Evolutionary conservation across 2,797 vertebrate genomes (phyloP).

Genomic region (Myiotriccus ornatus): DNA sequence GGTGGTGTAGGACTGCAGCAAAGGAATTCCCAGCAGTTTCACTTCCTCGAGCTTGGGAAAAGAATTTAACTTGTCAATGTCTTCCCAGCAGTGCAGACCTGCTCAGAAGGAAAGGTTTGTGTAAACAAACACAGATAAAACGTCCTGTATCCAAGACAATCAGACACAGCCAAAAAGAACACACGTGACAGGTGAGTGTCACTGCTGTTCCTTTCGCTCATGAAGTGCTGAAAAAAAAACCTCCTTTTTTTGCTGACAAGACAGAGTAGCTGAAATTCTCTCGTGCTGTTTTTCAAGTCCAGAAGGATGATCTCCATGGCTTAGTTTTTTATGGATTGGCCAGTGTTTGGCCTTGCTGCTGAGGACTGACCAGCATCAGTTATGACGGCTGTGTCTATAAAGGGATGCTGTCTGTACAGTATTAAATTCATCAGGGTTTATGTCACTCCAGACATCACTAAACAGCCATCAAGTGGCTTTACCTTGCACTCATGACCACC

Average conservation of each 20-base stretch:
- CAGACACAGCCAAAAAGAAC: background rate
- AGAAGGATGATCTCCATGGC: background rate
- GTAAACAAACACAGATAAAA: conserved; percentile 35
- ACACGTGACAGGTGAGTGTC: background rate
- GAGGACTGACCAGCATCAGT: background rate
- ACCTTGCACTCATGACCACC: background rate
- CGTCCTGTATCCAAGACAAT: background rate
- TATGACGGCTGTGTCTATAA: background rate
- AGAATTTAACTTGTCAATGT: conserved; percentile 91
- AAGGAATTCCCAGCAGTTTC: conserved; percentile 89
- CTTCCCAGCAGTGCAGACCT: conserved; percentile 92
- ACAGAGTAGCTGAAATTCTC: background rate
- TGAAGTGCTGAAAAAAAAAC: background rate
- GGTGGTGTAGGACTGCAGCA: conserved; percentile 88
- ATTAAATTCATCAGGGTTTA: background rate
- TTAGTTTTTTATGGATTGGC: background rate
- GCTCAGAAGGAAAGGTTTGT: conserved; percentile 52
- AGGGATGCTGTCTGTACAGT: background rate
- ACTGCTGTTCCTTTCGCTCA: background rate
- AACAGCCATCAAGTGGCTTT: background rate
- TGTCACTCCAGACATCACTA: background rate
- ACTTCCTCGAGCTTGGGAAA: conserved; percentile 94
- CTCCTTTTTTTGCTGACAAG: background rate
- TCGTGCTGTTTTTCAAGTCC: background rate
- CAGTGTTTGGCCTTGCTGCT: background rate